Base-by-base conservation (phyloP, 1,140 invertebrate species). In the Drosophila ananassae region DNA sequence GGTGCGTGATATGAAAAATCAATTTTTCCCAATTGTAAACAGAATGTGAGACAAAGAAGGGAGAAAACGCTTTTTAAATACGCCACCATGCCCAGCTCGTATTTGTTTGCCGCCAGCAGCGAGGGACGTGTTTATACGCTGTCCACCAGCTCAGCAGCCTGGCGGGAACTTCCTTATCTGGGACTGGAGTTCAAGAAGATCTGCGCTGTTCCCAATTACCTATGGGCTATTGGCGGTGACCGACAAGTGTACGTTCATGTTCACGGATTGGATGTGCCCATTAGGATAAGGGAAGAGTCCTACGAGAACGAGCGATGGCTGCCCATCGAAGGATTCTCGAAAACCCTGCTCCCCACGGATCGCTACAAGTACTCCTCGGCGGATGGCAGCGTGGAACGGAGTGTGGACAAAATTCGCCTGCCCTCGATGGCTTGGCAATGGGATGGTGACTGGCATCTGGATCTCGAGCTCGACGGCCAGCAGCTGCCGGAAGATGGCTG, bases 261-360 rank as follows among this genome's bases (percentile, higher is more conserved):
- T 17, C 95, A 97, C 90, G 96, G 96, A 2, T 92, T 97, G 39
- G 97, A 98, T 92, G 95, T 98, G 85, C 97, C 97, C 0, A 98
- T 98, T 63, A 93, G 97, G 68, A 96, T 98, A 0, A 95, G 96
- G 91, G 97, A 98, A 92, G 96, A 97, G 92, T 95, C 96, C 4
- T 98, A 96, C 92, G 97, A 98, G 93, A 98, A 98, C 92, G 96
- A 98, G 94, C 93, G 97, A 66, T 98, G 97, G 97, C 93, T 97
- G 63, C 97, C 97, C n/a, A 93, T 97, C 32, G 95, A 97, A 92
- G 97, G 97, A 21, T 98, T 98, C 92, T 95, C 95, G 67, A 94
- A 95, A 50, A 94, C 95, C 72, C 92, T 98, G 32, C 92, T 98
- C 47, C 97, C 97, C 46, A 98, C 97, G 34, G 97, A 98, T 91